phyloP scores from a whole-genome alignment of 1,140 invertebrate species.

The Riptortus pedestris region DNA sequence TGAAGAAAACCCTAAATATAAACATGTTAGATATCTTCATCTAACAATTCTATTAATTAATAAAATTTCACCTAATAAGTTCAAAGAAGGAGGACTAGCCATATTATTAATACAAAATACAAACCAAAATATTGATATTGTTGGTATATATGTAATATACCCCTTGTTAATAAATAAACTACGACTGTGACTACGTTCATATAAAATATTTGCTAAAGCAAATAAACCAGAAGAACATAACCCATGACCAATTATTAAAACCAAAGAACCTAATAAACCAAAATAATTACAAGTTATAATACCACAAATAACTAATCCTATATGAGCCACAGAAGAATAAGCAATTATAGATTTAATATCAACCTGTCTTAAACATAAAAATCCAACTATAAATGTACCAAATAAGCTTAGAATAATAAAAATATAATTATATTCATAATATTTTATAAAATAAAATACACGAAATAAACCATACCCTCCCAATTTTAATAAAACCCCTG shows the following conservation, averaged over 20 bases:
- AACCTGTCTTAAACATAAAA: slow-evolving; percentile 49
- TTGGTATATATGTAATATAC: not conserved
- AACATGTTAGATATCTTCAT: not conserved
- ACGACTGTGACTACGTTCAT: slow-evolving; percentile 42
- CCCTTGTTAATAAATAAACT: slow-evolving; percentile 40
- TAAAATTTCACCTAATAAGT: slow-evolving; percentile 45
- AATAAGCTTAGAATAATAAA: slow-evolving; percentile 41
- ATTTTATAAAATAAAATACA: slow-evolving; percentile 40
- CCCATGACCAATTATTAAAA: slow-evolving; percentile 21
- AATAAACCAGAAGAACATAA: slow-evolving; percentile 56
- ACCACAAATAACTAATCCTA: slow-evolving; percentile 42
- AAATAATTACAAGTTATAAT: slow-evolving; percentile 39
- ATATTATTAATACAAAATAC: not conserved
- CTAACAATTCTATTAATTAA: not conserved
- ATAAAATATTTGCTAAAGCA: slow-evolving; percentile 53
- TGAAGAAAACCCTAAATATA: not conserved
- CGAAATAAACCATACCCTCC: slow-evolving; percentile 52
- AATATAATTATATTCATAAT: slow-evolving; percentile 38
- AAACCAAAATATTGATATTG: not conserved
- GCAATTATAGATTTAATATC: slow-evolving; percentile 51
- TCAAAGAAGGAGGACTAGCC: slow-evolving; percentile 34
- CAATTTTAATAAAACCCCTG: slow-evolving; percentile 56
- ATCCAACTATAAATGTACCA: slow-evolving; percentile 43
- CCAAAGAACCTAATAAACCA: slow-evolving; percentile 17
- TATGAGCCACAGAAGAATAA: slow-evolving; percentile 52